Evolutionary conservation across 2,888 invertebrate species (phyloP), one percentile per base, ranked within the genome.

Genomic region (Sesia bembeciformis): DNA sequence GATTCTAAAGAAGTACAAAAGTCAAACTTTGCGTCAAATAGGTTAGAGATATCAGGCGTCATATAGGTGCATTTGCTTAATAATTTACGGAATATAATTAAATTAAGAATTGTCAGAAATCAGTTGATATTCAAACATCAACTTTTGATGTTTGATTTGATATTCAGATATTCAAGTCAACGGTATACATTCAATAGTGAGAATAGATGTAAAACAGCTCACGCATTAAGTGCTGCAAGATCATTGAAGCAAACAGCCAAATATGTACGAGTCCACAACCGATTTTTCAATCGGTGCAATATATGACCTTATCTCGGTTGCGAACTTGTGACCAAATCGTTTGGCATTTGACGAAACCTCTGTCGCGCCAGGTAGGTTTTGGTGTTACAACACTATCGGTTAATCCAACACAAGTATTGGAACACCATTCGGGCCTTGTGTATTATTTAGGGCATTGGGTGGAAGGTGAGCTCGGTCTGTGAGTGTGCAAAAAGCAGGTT

Each of bases 401-500:
- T 58, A 57, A 53, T 57, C 58, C 58, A 50, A 61, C 69, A 67
- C 69, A 59, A 64, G 65, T 70, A 76, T 68, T 74, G 78, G 65
- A 79, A 75, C 67, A 82, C 85, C 84, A 84, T 84, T 85, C 86
- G 40, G 59, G 56, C 65, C 66, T 62, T 54, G 60, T 54, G 8
- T 43, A 46, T 8, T 42, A 60, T 74, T 88, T 88, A 90, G 63
- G 90, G 90, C 60, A 84, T 62, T 3, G 93, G 93, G 72, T 91
- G 86, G 84, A 93, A 93, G 50, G 91, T 91, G 52, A 93, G 87
- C 77, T 92, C 92, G 52, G 92, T 91, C 69, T 93, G 91, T 60
- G 92, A 92, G 75, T 91, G 91, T 1, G 92, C 91, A 74, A 93
- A 93, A 57, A 93, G 77, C 57, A 93, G 77, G 73, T 93, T 93